These are phyloP conservation scores for Drosophila athabasca DNA, from an alignment of 1,140 invertebrate species.

Conservation along the genomic window DNA sequence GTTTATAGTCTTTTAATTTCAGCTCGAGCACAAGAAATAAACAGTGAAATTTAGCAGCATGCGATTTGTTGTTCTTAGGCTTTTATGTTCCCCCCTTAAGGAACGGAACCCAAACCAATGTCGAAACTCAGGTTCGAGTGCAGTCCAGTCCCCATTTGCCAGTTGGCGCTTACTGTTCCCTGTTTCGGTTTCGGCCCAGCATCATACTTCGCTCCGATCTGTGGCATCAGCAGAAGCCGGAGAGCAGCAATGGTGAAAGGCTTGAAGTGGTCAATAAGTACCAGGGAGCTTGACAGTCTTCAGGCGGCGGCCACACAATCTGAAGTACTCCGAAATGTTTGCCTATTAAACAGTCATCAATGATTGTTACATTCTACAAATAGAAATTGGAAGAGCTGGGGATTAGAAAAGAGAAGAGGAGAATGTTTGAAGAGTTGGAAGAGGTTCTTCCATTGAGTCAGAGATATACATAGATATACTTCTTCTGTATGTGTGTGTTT, in stretches of 20 bases:
- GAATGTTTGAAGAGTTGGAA: conserved; percentile 17
- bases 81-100: conserved; percentile 56
- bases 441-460: conserved; percentile 31
- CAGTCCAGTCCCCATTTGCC: conserved; percentile 17
- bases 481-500: no score
- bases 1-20: conserved; percentile 82
- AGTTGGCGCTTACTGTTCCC: conserved; percentile 11
- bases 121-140: conserved; percentile 18
- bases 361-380: conserved; percentile 70
- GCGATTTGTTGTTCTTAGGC: conserved; percentile 53
- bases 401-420: conserved; percentile 6
- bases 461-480: no score
- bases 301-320: conserved; percentile 20
- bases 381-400: conserved; percentile 24
- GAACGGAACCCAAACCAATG: conserved; percentile 10
- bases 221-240: conserved; percentile 8
- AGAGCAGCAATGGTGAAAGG: conserved; percentile 44
- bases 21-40: conserved; percentile 75
- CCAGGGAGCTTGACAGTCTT: conserved; percentile 48
- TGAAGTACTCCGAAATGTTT: conserved; percentile 60
- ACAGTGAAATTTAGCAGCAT: conserved; percentile 79
- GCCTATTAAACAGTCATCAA: conserved; percentile 60
- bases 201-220: background rate
- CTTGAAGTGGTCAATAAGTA: conserved; percentile 59
- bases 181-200: conserved; percentile 11